A percentile compares a stretch with the other conserved stretches of the same genome.
Evolutionary conservation across 2,797 vertebrate species (phyloP).

Genomic region (Oophaga sylvatica): DNA sequence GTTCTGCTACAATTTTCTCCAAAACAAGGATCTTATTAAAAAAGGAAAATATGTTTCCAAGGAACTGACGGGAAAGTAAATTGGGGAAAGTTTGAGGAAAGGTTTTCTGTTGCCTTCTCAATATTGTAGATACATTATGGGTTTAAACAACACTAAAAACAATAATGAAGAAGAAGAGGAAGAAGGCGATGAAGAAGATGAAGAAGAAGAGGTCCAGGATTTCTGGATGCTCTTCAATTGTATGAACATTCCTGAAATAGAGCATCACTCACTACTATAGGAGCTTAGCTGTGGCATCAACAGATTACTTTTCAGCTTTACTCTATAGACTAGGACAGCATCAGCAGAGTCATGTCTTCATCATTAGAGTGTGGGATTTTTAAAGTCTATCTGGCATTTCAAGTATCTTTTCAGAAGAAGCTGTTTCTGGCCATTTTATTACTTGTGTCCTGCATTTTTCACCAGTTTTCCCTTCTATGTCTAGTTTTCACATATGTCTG

Average conservation of each 20-base stretch:
- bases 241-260: background rate
- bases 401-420: too few species aligned
- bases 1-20: background rate
- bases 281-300: background rate
- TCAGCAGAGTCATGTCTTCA: background rate
- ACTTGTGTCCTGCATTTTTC: too few species aligned
- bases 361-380: too few species aligned
- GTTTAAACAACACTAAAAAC: background rate
- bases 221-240: background rate
- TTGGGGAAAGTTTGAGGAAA: background rate
- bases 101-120: background rate
- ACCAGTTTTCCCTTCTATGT: too few species aligned
- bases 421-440: too few species aligned
- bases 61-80: background rate
- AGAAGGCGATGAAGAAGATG: too few species aligned
- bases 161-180: too few species aligned
- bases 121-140: background rate
- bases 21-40: background rate
- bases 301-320: background rate
- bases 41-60: background rate
- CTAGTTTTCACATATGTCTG: too few species aligned
- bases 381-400: too few species aligned
- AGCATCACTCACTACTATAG: background rate
- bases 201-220: background rate
- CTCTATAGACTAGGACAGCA: background rate